Conservation (phyloP, 2,888 invertebrate genomes). For the Troglohyphantes excavatus region DNA sequence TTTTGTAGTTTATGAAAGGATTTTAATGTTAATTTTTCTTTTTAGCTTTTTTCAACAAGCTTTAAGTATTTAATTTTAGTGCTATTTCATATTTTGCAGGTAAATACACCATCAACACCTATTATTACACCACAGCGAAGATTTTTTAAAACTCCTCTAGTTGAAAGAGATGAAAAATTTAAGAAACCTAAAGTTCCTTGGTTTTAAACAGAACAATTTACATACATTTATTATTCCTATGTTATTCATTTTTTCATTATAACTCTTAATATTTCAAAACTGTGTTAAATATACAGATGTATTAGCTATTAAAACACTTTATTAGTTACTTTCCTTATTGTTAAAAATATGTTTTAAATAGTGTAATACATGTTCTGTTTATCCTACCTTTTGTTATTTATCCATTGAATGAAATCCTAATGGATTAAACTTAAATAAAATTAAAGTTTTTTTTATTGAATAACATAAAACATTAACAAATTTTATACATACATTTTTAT, state of each 20-base stretch:
- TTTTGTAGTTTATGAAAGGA: too few relatives aligned
- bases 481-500: not conserved
- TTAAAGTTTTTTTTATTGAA: not conserved
- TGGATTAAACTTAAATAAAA: not conserved
- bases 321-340: not conserved
- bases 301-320: too few relatives aligned
- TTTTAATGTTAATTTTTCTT: too few relatives aligned
- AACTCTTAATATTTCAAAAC: too few relatives aligned
- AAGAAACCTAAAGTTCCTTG: constrained; percentile 28
- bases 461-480: not conserved
- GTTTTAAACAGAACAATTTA: not conserved
- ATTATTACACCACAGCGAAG: constrained; percentile 13
- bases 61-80: not conserved
- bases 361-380: not conserved
- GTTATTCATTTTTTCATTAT: too few relatives aligned
- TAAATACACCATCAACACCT: constrained; percentile 19
- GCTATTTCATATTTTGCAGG: not conserved
- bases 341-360: not conserved
- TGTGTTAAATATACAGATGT: not conserved
- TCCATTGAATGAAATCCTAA: not conserved
- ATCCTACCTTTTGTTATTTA: not conserved
- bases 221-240: too few relatives aligned
- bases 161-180: constrained; percentile 13
- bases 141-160: constrained; percentile 57
- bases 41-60: too few relatives aligned